Evolutionary conservation across 2,888 invertebrate genomes (phyloP), one percentile per base, ranked within the genome.

Genomic region (Tortricodes alternella): DNA sequence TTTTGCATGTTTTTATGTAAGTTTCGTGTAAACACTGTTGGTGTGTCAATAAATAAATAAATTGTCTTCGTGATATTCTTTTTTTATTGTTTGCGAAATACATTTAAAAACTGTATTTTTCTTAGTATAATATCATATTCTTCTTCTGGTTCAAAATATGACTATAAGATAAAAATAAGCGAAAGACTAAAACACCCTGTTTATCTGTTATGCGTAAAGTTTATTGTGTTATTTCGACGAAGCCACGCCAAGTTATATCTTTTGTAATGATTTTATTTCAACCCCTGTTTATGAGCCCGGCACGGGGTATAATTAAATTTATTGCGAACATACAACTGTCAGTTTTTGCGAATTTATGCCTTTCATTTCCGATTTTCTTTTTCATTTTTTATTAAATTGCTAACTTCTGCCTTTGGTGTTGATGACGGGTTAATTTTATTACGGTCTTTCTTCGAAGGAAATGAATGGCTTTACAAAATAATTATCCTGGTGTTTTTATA

Each of bases 231-330:
- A 52, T 52, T 27, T 49, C 21, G 7, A 29, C 19, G 19, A 49
- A 55, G 27, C 55, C 48, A 13, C n/a, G 39, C 55, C 41, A 55
- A 55, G 48, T 29, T 49, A 35, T 57, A 46, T 49, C 48, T 41
- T 49, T 49, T 35, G 24, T 55, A 48, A 55, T 55, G 41, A 49
- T 55, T 55, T 32, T 27, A 48, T 55, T 46, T 35, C 46, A 24
- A 23, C 46, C 34, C 24, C 69, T 74, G 65, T 69, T 71, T 71
- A 67, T 69, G 73, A 77, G 68, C 76, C 75, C 74, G 73, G 73
- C 64, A 70, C 71, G 66, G 67, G 76, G 65, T 65, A 73, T 83
- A 83, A 83, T 83, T 82, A 80, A 84, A 83, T 83, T 82, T 82
- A 83, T 81, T 76, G 68, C 70, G 73, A 71, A 74, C 73, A 73